phyloP scores from a whole-genome alignment of 2,797 vertebrate genomes.

The Dicrostonyx torquatus region DNA sequence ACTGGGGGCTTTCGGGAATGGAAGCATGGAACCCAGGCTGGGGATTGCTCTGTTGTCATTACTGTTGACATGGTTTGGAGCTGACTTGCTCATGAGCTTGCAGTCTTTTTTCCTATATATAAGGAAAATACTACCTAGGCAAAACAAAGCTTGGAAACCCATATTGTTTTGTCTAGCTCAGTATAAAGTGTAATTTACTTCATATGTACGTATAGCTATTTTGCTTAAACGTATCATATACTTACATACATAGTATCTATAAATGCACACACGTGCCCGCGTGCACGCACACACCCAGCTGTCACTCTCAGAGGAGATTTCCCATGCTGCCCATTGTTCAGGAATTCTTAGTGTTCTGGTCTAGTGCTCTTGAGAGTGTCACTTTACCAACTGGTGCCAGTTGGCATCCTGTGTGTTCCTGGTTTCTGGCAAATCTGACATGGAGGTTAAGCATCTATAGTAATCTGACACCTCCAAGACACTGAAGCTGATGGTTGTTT shows the following conservation, averaged over 20 bases:
- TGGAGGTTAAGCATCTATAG: not conserved
- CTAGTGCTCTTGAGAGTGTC: not conserved
- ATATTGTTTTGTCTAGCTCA: not conserved
- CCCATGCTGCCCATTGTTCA: not conserved
- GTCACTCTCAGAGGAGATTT: not conserved
- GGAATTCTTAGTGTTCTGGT: not conserved
- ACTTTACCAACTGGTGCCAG: not conserved
- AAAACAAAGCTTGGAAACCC: not conserved
- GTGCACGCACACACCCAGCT: not conserved
- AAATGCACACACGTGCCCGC: not conserved
- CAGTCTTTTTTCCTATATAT: not conserved
- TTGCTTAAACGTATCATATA: not conserved
- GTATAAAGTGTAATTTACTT: not conserved
- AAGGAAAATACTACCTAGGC: not conserved
- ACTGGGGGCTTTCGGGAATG: not conserved
- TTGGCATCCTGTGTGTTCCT: not conserved
- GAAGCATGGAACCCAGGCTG: not conserved
- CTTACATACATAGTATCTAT: not conserved
- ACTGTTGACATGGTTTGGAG: fast-evolving
- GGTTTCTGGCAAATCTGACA: not conserved
- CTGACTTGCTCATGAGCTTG: not conserved
- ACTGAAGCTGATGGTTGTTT: not conserved
- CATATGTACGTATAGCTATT: not conserved
- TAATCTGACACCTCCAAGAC: not conserved
- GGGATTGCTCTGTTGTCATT: not conserved